A percentile compares a stretch with the other conserved stretches of the same genome.
Evolutionary conservation across 1,140 invertebrate genomes (phyloP).

Genomic region (Nasonia longicornis): DNA sequence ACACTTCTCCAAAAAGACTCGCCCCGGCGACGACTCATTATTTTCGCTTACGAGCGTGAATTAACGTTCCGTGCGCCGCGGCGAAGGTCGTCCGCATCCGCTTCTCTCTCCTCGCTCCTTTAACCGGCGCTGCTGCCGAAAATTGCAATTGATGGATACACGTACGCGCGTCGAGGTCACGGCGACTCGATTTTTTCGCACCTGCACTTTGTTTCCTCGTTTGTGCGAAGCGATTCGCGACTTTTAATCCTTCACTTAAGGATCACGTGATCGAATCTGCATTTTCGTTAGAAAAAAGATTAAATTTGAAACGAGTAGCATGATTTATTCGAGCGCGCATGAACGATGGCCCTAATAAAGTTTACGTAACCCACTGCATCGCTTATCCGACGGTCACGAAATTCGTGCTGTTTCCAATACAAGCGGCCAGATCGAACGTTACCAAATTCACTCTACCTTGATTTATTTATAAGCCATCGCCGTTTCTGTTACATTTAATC

Average conservation of each 20-base stretch:
- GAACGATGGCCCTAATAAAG: not conserved
- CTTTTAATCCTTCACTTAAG: not conserved
- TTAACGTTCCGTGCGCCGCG: not conserved
- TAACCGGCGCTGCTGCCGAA: not conserved
- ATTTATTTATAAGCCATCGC: not conserved
- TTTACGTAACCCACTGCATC: not conserved
- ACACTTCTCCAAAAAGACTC: not conserved
- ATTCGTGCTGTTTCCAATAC: not conserved
- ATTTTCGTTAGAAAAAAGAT: not conserved
- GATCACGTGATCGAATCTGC: too few species aligned
- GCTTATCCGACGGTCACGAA: not conserved
- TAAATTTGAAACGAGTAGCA: not conserved
- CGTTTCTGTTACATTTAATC: too few species aligned
- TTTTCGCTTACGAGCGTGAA: slow-evolving; percentile 14
- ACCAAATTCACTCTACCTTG: not conserved
- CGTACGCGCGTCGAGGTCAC: not conserved
- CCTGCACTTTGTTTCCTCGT: not conserved
- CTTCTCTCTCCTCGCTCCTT: slow-evolving; percentile 11
- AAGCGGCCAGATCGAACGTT: not conserved
- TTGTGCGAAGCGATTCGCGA: not conserved
- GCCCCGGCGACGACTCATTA: not conserved
- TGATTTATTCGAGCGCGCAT: not conserved
- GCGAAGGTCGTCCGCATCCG: not conserved
- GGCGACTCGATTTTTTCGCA: not conserved
- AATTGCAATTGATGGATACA: slow-evolving; percentile 34